Conservation (phyloP, 2,888 invertebrate species). For the Caenorhabditis uteleia region DNA sequence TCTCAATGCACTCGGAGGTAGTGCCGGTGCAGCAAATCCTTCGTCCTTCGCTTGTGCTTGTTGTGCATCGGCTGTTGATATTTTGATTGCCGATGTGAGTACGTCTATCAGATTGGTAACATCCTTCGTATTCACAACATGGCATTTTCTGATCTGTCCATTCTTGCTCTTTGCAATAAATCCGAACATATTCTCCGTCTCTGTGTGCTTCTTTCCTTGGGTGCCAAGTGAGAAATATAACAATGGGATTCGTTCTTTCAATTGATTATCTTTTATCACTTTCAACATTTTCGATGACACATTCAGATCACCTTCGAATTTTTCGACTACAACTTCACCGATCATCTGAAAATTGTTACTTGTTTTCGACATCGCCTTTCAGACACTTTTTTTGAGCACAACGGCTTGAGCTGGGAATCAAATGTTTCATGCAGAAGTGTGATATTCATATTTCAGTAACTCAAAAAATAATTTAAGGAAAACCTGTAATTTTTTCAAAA, state of each 20-base stretch:
- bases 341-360: slow-evolving; percentile 21
- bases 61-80: neutral
- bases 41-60: neutral
- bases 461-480: too few species aligned
- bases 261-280: slow-evolving; percentile 19
- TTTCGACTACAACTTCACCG: slow-evolving; percentile 19
- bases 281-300: slow-evolving; percentile 30
- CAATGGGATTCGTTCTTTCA: slow-evolving; percentile 22
- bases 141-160: slow-evolving; percentile 26
- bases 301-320: slow-evolving; percentile 18
- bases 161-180: slow-evolving; percentile 41
- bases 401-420: too few species aligned
- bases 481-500: too few species aligned
- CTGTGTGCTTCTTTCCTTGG: slow-evolving; percentile 8
- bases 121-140: slow-evolving; percentile 29
- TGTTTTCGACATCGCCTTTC: neutral
- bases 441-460: too few species aligned
- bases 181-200: slow-evolving; percentile 25
- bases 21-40: slow-evolving; percentile 6
- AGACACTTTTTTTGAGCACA: neutral
- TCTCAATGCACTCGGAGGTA: too few species aligned
- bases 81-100: slow-evolving; percentile 12
- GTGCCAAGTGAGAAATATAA: slow-evolving; percentile 15
- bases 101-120: slow-evolving; percentile 17
- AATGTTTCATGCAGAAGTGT: too few species aligned